These are phyloP conservation scores for Sander vitreus DNA, from an alignment of 2,113 vertebrate species.

Conservation along the genomic window DNA sequence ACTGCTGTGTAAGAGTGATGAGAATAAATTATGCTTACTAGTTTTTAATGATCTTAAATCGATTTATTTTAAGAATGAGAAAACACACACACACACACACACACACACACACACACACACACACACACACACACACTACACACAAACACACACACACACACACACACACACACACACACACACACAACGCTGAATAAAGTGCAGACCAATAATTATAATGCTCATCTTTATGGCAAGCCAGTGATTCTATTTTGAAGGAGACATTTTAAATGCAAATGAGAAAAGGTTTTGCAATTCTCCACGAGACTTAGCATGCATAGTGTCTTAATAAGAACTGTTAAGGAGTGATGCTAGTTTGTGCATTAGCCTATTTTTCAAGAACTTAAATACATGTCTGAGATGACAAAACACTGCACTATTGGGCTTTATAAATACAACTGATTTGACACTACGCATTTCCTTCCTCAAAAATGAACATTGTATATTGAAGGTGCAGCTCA, in stretches of 20 bases:
- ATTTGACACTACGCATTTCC: background rate
- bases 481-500: background rate
- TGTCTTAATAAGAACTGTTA: background rate
- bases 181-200: slow-evolving; percentile 43
- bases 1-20: background rate
- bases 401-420: background rate
- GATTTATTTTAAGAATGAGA: slow-evolving; percentile 16
- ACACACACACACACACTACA: no score
- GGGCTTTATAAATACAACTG: no score
- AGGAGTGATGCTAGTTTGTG: background rate
- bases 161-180: no score
- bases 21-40: slow-evolving; percentile 39
- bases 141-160: no score
- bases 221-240: background rate
- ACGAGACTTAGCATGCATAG: background rate
- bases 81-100: no score
- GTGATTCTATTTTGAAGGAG: background rate
- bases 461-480: slow-evolving; percentile 10
- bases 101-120: no score
- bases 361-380: background rate
- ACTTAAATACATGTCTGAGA: background rate
- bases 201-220: background rate
- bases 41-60: slow-evolving; percentile 1
- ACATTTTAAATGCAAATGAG: slow-evolving; percentile 6
- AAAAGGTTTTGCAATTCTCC: background rate